Conservation (phyloP, 2,113 vertebrate species). For the Dipodomys stephensi region DNA sequence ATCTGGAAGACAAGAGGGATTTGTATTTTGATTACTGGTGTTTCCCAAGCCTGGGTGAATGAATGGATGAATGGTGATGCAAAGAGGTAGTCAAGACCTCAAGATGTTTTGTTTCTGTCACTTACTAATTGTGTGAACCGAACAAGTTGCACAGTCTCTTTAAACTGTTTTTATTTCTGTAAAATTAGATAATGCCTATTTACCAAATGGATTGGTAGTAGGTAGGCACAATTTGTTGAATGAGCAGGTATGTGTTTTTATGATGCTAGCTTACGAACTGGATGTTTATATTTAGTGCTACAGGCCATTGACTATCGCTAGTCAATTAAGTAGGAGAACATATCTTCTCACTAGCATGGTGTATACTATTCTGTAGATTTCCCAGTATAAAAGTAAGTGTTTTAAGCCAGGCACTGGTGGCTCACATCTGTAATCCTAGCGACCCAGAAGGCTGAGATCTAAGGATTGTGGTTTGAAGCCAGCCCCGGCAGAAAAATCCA, state of each 20-base stretch:
- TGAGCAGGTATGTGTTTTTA: background rate
- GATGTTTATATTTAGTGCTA: background rate
- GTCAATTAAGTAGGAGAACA: background rate
- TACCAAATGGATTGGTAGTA: background rate
- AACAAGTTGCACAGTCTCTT: background rate
- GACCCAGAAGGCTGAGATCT: too few species aligned
- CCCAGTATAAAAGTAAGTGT: background rate
- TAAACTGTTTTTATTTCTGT: background rate
- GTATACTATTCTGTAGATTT: background rate
- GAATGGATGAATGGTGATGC: background rate
- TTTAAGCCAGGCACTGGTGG: too few species aligned
- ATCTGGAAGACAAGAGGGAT: background rate
- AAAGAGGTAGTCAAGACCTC: background rate
- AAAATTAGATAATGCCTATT: background rate
- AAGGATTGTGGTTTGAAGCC: too few species aligned
- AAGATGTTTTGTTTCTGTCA: background rate
- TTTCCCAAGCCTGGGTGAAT: background rate
- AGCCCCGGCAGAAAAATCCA: too few species aligned
- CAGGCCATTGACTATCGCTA: background rate
- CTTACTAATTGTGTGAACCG: background rate
- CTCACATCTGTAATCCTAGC: too few species aligned
- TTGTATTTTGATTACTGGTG: background rate
- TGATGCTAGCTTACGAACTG: background rate
- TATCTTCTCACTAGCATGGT: background rate
- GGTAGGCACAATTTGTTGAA: background rate